Evolutionary conservation across 2,797 vertebrate genomes (phyloP).

Genomic region (Tachyglossus aculeatus): DNA sequence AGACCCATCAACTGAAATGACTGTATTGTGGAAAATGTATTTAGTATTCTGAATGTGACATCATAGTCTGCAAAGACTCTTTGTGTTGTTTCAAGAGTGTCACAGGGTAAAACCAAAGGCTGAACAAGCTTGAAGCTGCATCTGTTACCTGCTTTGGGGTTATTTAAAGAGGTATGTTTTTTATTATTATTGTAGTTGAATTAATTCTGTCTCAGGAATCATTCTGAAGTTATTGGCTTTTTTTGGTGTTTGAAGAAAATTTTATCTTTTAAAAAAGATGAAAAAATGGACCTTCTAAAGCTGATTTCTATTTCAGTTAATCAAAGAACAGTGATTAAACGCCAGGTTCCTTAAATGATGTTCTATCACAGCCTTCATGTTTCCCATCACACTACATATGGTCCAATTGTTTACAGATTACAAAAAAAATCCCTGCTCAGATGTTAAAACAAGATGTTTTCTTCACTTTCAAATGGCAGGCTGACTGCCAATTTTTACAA

Average conservation of each 20-base stretch:
- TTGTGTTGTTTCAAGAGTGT: background rate
- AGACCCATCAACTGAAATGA: conserved; percentile 3
- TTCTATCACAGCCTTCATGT: conserved; percentile 75
- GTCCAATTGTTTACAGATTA: conserved; percentile 81
- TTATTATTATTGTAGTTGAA: conserved; percentile 12
- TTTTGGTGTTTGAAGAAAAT: conserved; percentile 21
- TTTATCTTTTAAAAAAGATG: conserved; percentile 52
- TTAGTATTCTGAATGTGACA: background rate
- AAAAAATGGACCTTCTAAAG: conserved; percentile 51
- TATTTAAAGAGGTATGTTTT: conserved; percentile 28
- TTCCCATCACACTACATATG: conserved; percentile 81
- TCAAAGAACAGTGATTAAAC: conserved; percentile 69
- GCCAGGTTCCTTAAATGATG: conserved; percentile 68
- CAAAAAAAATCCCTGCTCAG: conserved; percentile 77
- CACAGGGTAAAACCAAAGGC: conserved; percentile 31
- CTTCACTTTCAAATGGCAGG: conserved; percentile 77
- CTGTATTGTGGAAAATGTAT: conserved; percentile 26
- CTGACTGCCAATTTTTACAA: conserved; percentile 76
- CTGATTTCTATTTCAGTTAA: conserved; percentile 66
- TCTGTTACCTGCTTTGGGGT: conserved; percentile 47
- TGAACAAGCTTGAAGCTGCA: conserved; percentile 19
- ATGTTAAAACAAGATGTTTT: conserved; percentile 82
- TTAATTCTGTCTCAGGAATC: conserved; percentile 11
- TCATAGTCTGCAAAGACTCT: conserved; percentile 30
- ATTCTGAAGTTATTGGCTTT: conserved; percentile 9